Conservation (phyloP, 2,797 vertebrate genomes). For the Amniataba percoides region DNA sequence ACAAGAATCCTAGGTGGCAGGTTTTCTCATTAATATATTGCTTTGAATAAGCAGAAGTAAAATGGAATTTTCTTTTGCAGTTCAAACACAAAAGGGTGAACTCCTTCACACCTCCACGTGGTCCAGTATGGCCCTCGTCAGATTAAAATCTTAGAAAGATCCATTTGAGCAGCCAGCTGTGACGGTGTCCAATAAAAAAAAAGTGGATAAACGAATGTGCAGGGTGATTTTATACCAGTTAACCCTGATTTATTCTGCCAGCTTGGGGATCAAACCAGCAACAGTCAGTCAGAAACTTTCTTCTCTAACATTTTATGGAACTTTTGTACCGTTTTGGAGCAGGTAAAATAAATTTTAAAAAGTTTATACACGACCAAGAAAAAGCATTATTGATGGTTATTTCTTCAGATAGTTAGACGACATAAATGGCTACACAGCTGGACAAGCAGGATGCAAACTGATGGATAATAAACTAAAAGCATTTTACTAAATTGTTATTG, state of each 20-base stretch:
- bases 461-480: background rate
- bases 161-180: background rate
- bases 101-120: background rate
- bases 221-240: no score
- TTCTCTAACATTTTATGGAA: no score
- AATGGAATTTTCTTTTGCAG: background rate
- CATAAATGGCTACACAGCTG: no score
- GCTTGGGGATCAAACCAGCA: background rate
- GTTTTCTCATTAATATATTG: constrained; percentile 50
- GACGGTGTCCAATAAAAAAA: no score
- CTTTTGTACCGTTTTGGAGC: background rate
- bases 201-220: background rate
- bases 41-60: constrained; percentile 35
- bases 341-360: background rate
- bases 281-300: background rate
- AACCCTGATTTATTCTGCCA: background rate
- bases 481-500: background rate
- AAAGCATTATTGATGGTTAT: background rate
- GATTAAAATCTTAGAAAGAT: background rate
- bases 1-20: constrained; percentile 12
- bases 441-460: background rate
- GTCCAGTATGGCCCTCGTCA: background rate
- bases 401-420: background rate
- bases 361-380: background rate
- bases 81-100: constrained; percentile 17